A percentile compares a stretch with the other conserved stretches of the same genome.
Evolutionary conservation across 2,113 vertebrate genomes (phyloP).

Genomic region (Pontoporia blainvillei): DNA sequence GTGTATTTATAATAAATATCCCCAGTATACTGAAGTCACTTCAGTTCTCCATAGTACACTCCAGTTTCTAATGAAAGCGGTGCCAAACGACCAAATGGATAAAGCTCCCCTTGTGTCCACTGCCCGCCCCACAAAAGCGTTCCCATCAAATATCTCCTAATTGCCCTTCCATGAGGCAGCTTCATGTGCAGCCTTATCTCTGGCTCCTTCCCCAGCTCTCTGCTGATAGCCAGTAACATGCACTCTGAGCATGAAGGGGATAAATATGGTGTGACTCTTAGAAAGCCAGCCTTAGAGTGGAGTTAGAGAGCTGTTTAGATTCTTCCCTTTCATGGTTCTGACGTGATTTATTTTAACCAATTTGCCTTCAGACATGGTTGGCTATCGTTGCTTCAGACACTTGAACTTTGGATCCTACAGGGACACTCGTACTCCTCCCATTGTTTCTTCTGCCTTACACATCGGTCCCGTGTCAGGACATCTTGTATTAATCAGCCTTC

Average conservation of each 20-base stretch:
- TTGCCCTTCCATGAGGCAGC: conserved; percentile 47
- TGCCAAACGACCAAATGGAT: conserved; percentile 14
- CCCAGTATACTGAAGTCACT: conserved; percentile 36
- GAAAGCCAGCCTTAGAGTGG: conserved; percentile 16
- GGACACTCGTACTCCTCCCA: background rate
- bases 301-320: conserved; percentile 48
- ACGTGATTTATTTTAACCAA: conserved; percentile 67
- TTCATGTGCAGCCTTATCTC: conserved; percentile 22
- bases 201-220: conserved; percentile 46
- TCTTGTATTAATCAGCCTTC: conserved; percentile 65
- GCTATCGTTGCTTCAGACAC: conserved; percentile 39
- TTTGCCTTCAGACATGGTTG: conserved; percentile 60
- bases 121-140: background rate
- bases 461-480: conserved; percentile 37
- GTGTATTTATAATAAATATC: conserved; percentile 58
- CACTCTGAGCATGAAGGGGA: background rate
- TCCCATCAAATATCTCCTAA: conserved; percentile 31
- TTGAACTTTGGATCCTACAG: conserved; percentile 22
- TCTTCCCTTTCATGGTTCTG: conserved; percentile 56
- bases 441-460: conserved; percentile 41
- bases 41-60: background rate
- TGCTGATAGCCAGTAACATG: conserved; percentile 32
- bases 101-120: background rate
- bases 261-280: conserved; percentile 40
- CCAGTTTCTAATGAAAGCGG: conserved; percentile 40